Percentiles rank a stretch among this genome's conserved stretches.
phyloP scores from a whole-genome alignment of 2,888 invertebrate species.

The Tuta absoluta region DNA sequence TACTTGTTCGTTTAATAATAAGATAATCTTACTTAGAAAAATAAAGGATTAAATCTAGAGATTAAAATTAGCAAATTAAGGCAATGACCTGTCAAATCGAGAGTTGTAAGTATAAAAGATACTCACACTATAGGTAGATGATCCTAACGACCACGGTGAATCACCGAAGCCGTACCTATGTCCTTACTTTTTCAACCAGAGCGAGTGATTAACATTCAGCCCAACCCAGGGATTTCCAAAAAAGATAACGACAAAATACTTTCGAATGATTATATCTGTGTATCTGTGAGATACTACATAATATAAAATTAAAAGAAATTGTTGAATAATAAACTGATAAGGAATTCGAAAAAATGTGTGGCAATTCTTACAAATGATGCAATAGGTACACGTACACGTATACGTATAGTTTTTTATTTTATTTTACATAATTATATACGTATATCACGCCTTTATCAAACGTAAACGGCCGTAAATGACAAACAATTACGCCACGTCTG shows the following conservation, averaged over 20 bases:
- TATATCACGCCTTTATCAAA: too few relatives aligned
- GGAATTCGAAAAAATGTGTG: not conserved
- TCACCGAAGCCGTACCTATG: constrained; percentile 19
- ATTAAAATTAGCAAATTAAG: too few relatives aligned
- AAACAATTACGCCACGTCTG: too few relatives aligned
- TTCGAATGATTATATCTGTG: not conserved
- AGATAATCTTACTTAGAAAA: too few relatives aligned
- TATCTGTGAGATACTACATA: not conserved
- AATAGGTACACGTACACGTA: too few relatives aligned
- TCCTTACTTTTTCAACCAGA: constrained; percentile 1
- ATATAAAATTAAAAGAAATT: not conserved
- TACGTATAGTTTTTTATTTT: too few relatives aligned
- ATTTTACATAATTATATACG: too few relatives aligned
- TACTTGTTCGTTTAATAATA: too few relatives aligned
- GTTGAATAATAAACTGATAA: not conserved
- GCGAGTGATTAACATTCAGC: constrained; percentile 1
- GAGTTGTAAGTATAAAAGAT: too few relatives aligned
- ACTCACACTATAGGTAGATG: not conserved
- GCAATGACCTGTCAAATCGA: too few relatives aligned
- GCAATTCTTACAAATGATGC: not conserved
- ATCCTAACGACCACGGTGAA: not conserved
- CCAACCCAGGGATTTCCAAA: constrained; percentile 4
- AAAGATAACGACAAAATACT: not conserved
- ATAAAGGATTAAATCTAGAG: too few relatives aligned
- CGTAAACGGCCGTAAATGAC: too few relatives aligned